Evolutionary conservation across 2,797 vertebrate species (phyloP).

Genomic region (Phoeniculus purpureus): DNA sequence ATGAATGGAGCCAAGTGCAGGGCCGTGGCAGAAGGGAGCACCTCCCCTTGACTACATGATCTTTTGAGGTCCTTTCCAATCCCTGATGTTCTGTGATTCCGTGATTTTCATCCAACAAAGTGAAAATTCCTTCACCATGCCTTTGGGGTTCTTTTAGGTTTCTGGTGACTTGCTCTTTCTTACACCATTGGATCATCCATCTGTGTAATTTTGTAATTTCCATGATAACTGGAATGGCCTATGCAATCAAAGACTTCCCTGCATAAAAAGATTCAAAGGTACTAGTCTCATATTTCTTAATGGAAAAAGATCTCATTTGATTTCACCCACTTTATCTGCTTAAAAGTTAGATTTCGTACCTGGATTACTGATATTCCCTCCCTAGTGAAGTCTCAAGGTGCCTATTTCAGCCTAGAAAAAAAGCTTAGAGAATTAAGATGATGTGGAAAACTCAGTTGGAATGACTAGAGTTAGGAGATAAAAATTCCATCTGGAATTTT

Average conservation of each 20-base stretch:
- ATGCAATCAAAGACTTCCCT: neutral
- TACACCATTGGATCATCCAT: neutral
- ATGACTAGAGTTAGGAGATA: neutral
- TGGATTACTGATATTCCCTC: neutral
- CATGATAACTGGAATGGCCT: neutral
- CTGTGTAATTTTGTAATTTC: neutral
- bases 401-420: neutral
- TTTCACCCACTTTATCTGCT: neutral
- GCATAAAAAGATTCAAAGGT: fast-evolving
- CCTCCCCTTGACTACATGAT: no score
- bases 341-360: neutral
- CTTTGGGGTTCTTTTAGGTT: neutral
- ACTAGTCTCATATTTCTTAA: neutral
- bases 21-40: no score
- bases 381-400: neutral
- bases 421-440: neutral
- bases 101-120: neutral
- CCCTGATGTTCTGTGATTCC: no score
- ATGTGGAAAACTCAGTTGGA: neutral
- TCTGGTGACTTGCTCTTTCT: neutral
- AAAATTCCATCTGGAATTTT: neutral
- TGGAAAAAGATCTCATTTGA: neutral
- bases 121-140: neutral
- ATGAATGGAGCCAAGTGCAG: no score
- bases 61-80: no score